phyloP scores from a whole-genome alignment of 1,140 invertebrate species.

The Telenomus remus region DNA sequence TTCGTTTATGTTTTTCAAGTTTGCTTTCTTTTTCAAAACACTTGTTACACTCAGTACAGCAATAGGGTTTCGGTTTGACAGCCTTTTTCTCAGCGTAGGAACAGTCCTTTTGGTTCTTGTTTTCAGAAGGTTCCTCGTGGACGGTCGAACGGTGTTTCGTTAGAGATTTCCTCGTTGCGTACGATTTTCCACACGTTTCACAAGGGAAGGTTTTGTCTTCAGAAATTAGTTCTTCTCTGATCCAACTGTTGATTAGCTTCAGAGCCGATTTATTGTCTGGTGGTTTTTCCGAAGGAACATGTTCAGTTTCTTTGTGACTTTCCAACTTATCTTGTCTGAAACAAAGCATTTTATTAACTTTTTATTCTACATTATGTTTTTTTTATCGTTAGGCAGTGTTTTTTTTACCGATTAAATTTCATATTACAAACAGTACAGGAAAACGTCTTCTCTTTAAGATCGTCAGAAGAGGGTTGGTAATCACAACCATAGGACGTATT shows the following conservation, averaged over 20 bases:
- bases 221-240: conserved; percentile 65
- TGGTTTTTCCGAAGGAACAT: conserved; percentile 54
- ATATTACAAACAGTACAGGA: too few species aligned
- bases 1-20: conserved; percentile 70
- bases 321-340: conserved; percentile 4
- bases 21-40: conserved; percentile 76
- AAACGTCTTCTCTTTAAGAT: too few species aligned
- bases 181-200: conserved; percentile 64
- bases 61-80: conserved; percentile 78
- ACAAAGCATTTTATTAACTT: conserved; percentile 21
- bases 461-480: too few species aligned
- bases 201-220: conserved; percentile 65
- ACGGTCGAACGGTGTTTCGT: conserved; percentile 60
- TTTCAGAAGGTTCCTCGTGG: conserved; percentile 39
- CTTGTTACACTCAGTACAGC: conserved; percentile 80
- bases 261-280: conserved; percentile 63
- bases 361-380: conserved; percentile 24
- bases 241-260: conserved; percentile 68
- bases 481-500: neutral
- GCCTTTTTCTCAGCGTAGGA: conserved; percentile 24
- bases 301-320: conserved; percentile 55
- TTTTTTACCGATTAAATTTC: too few species aligned
- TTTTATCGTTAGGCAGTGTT: too few species aligned
- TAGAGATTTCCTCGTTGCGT: conserved; percentile 65
- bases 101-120: conserved; percentile 30